Conservation (phyloP, 2,113 vertebrate genomes). For the Heliornis fulica region DNA sequence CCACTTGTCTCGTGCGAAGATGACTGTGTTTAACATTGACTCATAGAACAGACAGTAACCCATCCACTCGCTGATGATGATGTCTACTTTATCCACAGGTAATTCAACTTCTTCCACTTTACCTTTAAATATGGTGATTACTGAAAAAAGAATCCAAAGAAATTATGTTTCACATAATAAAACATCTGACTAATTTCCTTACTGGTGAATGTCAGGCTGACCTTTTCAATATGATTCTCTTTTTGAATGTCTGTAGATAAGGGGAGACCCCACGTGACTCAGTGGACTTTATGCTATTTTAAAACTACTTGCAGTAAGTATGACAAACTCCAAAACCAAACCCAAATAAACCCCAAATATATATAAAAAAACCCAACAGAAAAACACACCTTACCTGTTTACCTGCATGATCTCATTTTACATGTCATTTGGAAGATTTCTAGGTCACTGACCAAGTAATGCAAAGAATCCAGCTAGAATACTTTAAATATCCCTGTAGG, state of each 20-base stretch:
- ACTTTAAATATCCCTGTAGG: background rate
- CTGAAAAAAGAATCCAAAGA: conserved; percentile 77
- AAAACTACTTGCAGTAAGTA: background rate
- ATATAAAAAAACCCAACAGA: background rate
- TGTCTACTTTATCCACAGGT: conserved; percentile 94
- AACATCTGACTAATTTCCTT: background rate
- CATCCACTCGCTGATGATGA: conserved; percentile 99
- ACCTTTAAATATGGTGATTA: conserved; percentile 97
- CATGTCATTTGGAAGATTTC: background rate
- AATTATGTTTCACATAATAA: conserved; percentile 51
- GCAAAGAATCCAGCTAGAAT: background rate
- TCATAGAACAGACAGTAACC: conserved; percentile 98
- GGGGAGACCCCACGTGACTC: background rate
- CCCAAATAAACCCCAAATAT: background rate
- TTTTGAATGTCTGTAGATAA: background rate
- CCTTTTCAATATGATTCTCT: background rate
- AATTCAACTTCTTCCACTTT: conserved; percentile 98
- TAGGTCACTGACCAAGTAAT: background rate
- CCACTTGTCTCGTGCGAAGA: conserved; percentile 98
- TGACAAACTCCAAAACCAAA: background rate
- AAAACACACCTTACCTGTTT: background rate
- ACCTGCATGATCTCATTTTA: background rate
- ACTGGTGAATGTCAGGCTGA: background rate
- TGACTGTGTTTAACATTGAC: conserved; percentile 98
- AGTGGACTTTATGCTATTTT: background rate